A percentile compares a stretch with the other conserved stretches of the same genome.
Evolutionary conservation across 2,113 vertebrate genomes (phyloP).

Genomic region (Prochilodus magdalenae): DNA sequence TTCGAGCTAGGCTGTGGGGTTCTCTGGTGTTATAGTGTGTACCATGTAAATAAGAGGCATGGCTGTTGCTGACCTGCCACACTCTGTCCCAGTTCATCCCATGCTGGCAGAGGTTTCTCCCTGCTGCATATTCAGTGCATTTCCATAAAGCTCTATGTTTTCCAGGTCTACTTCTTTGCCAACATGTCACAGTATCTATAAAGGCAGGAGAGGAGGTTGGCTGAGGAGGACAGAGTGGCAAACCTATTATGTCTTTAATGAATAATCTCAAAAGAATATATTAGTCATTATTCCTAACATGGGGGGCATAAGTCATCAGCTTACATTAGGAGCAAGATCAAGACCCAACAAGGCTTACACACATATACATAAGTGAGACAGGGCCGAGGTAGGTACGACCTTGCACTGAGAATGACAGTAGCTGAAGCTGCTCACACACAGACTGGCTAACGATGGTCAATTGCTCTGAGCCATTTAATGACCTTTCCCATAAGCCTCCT

Average conservation of each 20-base stretch:
- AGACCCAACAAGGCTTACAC: not conserved
- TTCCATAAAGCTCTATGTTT: too few relatives aligned
- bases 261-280: slow-evolving; percentile 16
- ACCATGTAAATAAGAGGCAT: too few relatives aligned
- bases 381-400: slow-evolving; percentile 23
- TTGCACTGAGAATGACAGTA: slow-evolving; percentile 15
- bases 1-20: too few relatives aligned
- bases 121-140: too few relatives aligned
- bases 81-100: too few relatives aligned
- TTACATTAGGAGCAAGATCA: slow-evolving; percentile 14
- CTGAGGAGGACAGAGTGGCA: not conserved
- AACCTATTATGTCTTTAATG: slow-evolving; percentile 12
- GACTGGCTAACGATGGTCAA: slow-evolving; percentile 73
- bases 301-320: not conserved
- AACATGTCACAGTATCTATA: slow-evolving; percentile 5
- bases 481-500: slow-evolving; percentile 70
- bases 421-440: slow-evolving; percentile 53
- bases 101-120: too few relatives aligned
- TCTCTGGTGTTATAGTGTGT: too few relatives aligned
- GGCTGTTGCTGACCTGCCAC: too few relatives aligned
- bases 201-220: not conserved
- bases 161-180: too few relatives aligned
- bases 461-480: slow-evolving; percentile 77
- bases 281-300: not conserved
- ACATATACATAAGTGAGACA: not conserved